Evolutionary conservation across 23 tunicate genomes (phyloP).

Genomic region (Oikopleura dioica): DNA sequence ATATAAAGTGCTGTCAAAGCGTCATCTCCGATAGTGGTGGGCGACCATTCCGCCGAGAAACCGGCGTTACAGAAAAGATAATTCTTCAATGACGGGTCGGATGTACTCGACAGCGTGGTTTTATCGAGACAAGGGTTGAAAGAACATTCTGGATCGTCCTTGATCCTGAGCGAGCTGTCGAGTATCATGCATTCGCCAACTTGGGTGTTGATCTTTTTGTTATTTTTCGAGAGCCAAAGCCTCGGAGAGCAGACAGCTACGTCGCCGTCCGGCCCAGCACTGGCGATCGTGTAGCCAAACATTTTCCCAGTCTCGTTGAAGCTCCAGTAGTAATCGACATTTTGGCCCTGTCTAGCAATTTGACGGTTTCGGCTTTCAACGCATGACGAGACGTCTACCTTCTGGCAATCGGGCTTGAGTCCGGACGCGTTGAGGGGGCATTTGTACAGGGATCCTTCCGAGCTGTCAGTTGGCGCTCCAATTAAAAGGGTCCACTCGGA

Average conservation of each 20-base stretch:
- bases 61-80: conserved; percentile 1
- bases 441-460: no score
- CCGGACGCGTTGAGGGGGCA: no score
- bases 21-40: not conserved
- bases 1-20: not conserved
- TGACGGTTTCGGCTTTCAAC: no score
- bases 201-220: not conserved
- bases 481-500: no score
- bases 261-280: not conserved
- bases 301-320: no score
- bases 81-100: not conserved
- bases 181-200: not conserved
- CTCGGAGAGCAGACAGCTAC: not conserved
- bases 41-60: not conserved
- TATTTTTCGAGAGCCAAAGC: not conserved
- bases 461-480: no score
- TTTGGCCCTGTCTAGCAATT: no score
- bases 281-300: no score
- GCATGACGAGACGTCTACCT: no score
- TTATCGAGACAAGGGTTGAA: not conserved
- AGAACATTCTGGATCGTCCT: not conserved
- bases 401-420: no score
- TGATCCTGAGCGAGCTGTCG: not conserved
- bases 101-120: not conserved
- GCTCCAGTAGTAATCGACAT: no score